Evolutionary conservation across 2,888 invertebrate genomes (phyloP).

Genomic region (Bombylius discolor): DNA sequence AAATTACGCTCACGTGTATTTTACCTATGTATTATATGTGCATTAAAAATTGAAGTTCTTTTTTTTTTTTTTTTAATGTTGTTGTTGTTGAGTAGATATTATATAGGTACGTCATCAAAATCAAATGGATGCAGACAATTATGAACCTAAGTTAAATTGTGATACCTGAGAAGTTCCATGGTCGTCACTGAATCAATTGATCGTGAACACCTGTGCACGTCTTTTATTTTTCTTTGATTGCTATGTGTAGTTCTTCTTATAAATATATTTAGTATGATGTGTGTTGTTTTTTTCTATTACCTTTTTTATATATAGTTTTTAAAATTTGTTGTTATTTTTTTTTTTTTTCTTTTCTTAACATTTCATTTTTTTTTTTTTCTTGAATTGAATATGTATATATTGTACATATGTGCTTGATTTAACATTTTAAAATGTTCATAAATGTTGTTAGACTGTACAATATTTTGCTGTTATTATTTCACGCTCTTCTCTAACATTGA

Average conservation of each 20-base stretch:
- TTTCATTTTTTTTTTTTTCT: neutral
- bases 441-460: too few relatives aligned
- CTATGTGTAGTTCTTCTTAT: neutral
- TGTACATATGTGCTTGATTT: neutral
- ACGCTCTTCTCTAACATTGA: too few relatives aligned
- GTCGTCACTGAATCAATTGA: slow-evolving; percentile 10
- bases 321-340: neutral
- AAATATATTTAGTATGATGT: neutral
- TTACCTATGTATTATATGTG: too few relatives aligned
- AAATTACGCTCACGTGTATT: too few relatives aligned
- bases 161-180: neutral
- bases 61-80: too few relatives aligned
- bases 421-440: neutral
- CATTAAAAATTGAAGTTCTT: too few relatives aligned
- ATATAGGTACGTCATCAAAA: too few relatives aligned
- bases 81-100: too few relatives aligned
- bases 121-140: neutral
- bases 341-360: neutral
- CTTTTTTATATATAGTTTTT: neutral
- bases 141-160: neutral
- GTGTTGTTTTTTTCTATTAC: neutral
- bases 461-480: too few relatives aligned
- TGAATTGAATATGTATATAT: neutral
- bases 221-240: slow-evolving; percentile 12
- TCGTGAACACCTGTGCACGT: slow-evolving; percentile 22